Conservation (phyloP, 2,797 vertebrate genomes). For the Lutra lutra region DNA sequence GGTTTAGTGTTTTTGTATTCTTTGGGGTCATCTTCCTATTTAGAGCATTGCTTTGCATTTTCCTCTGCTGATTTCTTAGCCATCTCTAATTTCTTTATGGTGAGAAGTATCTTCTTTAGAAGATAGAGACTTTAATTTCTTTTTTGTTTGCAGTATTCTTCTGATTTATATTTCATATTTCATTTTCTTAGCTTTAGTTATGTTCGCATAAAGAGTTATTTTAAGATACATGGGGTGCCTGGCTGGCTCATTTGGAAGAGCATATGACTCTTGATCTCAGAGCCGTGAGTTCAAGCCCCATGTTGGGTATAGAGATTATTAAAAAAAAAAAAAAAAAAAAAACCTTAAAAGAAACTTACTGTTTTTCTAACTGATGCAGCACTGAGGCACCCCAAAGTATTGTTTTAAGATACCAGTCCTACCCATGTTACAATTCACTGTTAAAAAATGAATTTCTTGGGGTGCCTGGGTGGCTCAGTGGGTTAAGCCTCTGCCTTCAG, state of each 20-base stretch:
- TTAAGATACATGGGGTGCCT: constrained; percentile 50
- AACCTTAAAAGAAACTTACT: no score
- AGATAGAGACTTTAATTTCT: constrained; percentile 86
- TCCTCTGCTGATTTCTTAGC: constrained; percentile 81
- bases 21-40: constrained; percentile 83
- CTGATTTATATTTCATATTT: constrained; percentile 88
- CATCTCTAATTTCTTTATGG: constrained; percentile 88
- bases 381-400: no score
- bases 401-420: no score
- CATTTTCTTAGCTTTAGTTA: constrained; percentile 90
- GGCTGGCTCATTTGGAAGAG: not conserved
- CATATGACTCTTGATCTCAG: no score
- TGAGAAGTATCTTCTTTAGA: constrained; percentile 89
- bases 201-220: constrained; percentile 83
- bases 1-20: not conserved
- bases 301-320: no score
- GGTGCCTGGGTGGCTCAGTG: no score
- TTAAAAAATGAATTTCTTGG: no score
- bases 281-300: no score
- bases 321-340: no score
- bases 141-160: constrained; percentile 90
- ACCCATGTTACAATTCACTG: no score
- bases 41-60: constrained; percentile 81
- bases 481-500: no score
- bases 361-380: no score